phyloP scores from a whole-genome alignment of 2,113 vertebrate genomes.

The Otocyon megalotis region DNA sequence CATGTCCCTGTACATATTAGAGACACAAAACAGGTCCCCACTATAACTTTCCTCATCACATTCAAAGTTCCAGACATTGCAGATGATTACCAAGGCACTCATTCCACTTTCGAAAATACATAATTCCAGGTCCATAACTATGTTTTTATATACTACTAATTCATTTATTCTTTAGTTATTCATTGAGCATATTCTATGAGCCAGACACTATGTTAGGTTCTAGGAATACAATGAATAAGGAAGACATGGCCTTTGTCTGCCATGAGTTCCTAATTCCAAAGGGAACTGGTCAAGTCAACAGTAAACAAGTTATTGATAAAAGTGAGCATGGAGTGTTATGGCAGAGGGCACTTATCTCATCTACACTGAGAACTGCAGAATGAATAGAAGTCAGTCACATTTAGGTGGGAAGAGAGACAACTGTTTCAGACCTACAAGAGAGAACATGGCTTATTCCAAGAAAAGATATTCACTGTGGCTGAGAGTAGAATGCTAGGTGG shows the following conservation, averaged over 20 bases:
- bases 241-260: not conserved
- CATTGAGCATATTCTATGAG: not conserved
- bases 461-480: not conserved
- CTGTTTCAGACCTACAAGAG: not conserved
- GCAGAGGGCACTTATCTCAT: not conserved
- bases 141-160: not conserved
- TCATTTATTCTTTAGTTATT: constrained; percentile 33
- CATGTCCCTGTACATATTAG: not conserved
- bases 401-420: not conserved
- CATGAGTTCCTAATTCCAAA: constrained; percentile 2
- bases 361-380: not conserved
- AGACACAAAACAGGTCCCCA: not conserved
- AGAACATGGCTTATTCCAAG: not conserved
- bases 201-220: not conserved
- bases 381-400: not conserved
- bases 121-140: not conserved
- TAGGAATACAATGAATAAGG: not conserved
- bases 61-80: not conserved
- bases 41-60: not conserved
- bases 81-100: not conserved
- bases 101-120: constrained; percentile 16
- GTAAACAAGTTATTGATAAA: not conserved
- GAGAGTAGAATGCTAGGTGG: not conserved
- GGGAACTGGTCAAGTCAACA: not conserved
- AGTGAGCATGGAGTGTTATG: not conserved